These are phyloP conservation scores for Ochropleura leucogaster DNA, from an alignment of 2,888 invertebrate genomes.

Conservation along the genomic window DNA sequence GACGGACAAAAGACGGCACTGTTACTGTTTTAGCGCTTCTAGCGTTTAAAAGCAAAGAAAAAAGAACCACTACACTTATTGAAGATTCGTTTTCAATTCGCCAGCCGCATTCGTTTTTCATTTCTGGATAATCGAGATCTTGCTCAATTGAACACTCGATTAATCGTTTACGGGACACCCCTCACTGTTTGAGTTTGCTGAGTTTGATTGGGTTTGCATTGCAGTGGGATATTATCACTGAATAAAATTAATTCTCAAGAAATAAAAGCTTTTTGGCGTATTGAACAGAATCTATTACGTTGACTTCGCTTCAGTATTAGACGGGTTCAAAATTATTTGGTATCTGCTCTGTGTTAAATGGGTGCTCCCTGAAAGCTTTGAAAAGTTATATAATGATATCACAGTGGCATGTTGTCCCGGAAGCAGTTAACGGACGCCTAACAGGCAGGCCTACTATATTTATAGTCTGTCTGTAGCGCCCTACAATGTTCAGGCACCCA, in stretches of 20 bases:
- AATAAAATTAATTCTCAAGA: conserved; percentile 78
- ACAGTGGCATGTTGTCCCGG: conserved; percentile 27
- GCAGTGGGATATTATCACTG: conserved; percentile 80
- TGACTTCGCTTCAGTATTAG: conserved; percentile 6
- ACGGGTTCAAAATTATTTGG: not conserved
- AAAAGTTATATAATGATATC: conserved; percentile 14
- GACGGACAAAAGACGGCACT: conserved; percentile 65
- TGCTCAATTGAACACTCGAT: conserved; percentile 90
- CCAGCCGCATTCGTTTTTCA: conserved; percentile 86
- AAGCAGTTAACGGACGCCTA: conserved; percentile 39
- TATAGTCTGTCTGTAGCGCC: conserved; percentile 54
- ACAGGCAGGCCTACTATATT: conserved; percentile 34
- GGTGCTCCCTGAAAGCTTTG: conserved; percentile 27
- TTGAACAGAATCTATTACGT: conserved; percentile 32
- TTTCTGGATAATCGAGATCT: conserved; percentile 88
- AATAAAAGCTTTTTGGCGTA: conserved; percentile 58
- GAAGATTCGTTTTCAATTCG: conserved; percentile 84
- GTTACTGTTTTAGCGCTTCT: conserved; percentile 65
- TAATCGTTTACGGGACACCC: conserved; percentile 87
- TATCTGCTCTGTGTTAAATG: conserved; percentile 14
- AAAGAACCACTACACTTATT: conserved; percentile 72
- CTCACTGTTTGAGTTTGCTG: conserved; percentile 86
- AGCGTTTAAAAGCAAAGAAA: conserved; percentile 61
- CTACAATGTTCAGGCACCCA: conserved; percentile 76
- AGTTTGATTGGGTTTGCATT: conserved; percentile 88